These are phyloP conservation scores for Dipus sagitta DNA, from an alignment of 2,797 vertebrate genomes.

Conservation along the genomic window DNA sequence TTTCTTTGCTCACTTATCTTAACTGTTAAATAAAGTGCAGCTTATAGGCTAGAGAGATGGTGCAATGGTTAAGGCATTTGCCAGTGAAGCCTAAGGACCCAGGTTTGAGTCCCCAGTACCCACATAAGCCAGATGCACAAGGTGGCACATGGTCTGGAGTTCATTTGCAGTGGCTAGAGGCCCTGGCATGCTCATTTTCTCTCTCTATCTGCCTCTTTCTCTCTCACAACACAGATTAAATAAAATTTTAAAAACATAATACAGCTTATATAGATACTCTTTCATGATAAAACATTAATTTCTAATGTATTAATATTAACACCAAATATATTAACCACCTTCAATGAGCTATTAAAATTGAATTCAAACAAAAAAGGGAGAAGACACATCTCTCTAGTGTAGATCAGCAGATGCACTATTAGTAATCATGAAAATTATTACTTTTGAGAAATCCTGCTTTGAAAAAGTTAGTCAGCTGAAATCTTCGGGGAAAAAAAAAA, in stretches of 20 bases:
- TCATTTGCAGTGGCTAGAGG: too few relatives aligned
- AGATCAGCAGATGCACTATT: conserved; percentile 52
- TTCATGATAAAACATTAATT: conserved; percentile 41
- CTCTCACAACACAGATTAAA: too few relatives aligned
- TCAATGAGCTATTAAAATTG: conserved; percentile 20
- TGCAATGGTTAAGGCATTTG: too few relatives aligned
- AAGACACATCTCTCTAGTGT: conserved; percentile 12
- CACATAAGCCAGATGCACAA: too few relatives aligned
- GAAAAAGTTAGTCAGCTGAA: conserved; percentile 34
- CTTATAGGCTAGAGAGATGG: too few relatives aligned
- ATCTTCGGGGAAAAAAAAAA: background rate
- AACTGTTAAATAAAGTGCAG: conserved; percentile 29
- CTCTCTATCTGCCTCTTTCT: background rate
- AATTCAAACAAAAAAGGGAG: conserved; percentile 14
- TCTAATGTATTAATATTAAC: conserved; percentile 23
- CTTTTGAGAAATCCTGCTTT: conserved; percentile 57
- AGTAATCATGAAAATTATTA: conserved; percentile 30
- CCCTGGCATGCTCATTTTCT: too few relatives aligned
- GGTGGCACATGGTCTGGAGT: too few relatives aligned
- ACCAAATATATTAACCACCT: conserved; percentile 10
- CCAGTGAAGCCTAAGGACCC: too few relatives aligned
- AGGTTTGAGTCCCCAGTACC: too few relatives aligned
- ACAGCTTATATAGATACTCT: background rate
- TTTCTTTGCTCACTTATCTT: conserved; percentile 44
- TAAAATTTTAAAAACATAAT: too few relatives aligned